These are phyloP conservation scores for Hololepta plana DNA, from an alignment of 2,888 invertebrate species.

Conservation along the genomic window DNA sequence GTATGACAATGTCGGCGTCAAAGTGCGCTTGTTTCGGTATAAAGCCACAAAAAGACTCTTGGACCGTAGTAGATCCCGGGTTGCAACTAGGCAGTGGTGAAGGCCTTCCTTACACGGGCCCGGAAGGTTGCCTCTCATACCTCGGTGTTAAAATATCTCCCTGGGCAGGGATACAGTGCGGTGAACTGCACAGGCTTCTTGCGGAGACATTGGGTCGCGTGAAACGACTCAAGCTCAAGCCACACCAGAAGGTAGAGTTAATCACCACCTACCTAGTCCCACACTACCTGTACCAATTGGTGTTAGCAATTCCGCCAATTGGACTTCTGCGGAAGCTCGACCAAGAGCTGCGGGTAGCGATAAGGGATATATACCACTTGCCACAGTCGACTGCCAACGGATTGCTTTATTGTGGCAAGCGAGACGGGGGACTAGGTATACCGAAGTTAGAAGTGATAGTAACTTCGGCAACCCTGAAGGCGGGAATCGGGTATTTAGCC, in stretches of 20 bases:
- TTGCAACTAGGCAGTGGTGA: no score
- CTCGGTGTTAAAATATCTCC: conserved; percentile 16
- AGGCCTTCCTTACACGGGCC: not conserved
- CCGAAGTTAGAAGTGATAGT: conserved; percentile 14
- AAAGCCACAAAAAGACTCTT: no score
- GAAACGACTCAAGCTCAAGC: conserved; percentile 18
- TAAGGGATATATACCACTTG: conserved; percentile 15
- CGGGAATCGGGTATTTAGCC: conserved; percentile 7
- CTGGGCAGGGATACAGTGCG: conserved; percentile 11
- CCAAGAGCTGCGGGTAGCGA: conserved; percentile 14
- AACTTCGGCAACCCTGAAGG: conserved; percentile 9
- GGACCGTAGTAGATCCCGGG: not conserved
- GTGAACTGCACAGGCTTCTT: conserved; percentile 8
- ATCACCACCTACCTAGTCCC: conserved; percentile 21
- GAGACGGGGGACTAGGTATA: conserved; percentile 18
- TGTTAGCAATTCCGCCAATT: conserved; percentile 14
- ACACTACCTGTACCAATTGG: conserved; percentile 19
- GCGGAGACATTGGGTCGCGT: conserved; percentile 13
- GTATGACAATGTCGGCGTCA: conserved; percentile 8
- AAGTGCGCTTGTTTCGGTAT: no score
- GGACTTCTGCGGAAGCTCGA: conserved; percentile 12
- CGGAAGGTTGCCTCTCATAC: conserved; percentile 9
- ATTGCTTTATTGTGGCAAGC: conserved; percentile 14
- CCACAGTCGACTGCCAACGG: conserved; percentile 13
- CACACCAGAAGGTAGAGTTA: conserved; percentile 20